A percentile compares a stretch with the other conserved stretches of the same genome.
Conservation (phyloP, 1,140 invertebrate genomes). For the Bombus ignitus region DNA sequence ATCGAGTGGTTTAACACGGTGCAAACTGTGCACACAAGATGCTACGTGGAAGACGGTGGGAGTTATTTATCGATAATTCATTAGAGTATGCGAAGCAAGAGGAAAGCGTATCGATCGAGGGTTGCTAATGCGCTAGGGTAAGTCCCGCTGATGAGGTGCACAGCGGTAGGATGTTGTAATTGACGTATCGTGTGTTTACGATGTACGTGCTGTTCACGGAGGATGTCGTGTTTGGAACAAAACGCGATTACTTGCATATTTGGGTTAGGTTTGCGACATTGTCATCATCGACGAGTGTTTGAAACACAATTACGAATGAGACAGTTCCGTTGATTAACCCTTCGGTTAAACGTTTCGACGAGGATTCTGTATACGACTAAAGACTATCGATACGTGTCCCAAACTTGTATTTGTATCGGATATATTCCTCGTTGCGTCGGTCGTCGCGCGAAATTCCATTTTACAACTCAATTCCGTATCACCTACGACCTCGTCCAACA, state of each 20-base stretch:
- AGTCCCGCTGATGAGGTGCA: constrained; percentile 16
- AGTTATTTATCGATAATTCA: constrained; percentile 13
- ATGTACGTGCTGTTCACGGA: not conserved
- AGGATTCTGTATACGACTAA: not conserved
- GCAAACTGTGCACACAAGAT: not conserved
- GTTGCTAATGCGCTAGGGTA: not conserved
- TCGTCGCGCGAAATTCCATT: not conserved
- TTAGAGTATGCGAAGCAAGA: not conserved
- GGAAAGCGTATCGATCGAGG: not conserved
- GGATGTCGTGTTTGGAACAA: not conserved
- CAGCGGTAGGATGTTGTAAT: constrained; percentile 12
- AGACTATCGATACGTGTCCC: not conserved
- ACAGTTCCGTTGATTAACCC: no score
- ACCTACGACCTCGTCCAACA: constrained; percentile 19
- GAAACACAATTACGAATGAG: not conserved
- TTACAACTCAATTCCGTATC: constrained; percentile 31
- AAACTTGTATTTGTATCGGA: not conserved
- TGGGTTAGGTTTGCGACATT: not conserved
- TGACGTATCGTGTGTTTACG: constrained; percentile 20
- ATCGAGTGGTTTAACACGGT: not conserved
- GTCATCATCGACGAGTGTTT: not conserved
- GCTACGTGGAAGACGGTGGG: not conserved
- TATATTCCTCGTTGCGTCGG: not conserved
- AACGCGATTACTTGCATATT: constrained; percentile 2
- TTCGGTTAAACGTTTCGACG: not conserved